Evolutionary conservation across 2,113 vertebrate genomes (phyloP), one percentile per base, ranked within the genome.

Genomic region (Apus apus): DNA sequence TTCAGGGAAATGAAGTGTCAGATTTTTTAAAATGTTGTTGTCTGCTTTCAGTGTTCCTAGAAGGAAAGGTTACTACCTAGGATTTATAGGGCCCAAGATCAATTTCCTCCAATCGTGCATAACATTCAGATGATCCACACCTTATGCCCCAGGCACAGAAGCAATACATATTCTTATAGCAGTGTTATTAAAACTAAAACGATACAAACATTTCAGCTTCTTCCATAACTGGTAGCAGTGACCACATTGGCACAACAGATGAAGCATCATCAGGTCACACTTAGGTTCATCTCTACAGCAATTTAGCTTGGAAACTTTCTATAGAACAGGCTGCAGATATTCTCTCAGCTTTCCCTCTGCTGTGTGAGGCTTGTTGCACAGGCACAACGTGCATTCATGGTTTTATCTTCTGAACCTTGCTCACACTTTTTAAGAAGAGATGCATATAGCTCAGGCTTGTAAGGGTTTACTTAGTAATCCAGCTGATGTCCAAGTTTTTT

Each of bases 231-330:
- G 11, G 4, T 5, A 67, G 61, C 30, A 74, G 65, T 40, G n/a
- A 58, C 20, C 36, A 74, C 6, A 3, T 4, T 12, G 21, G 8
- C 29, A 71, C 66, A 36, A 43, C 1, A 60, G 38, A 61, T 20
- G 6, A 66, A 32, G 29, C 13, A 66, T 25, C 26, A 45, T 65
- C 45, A 62, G 11, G 29, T 48, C 43, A 29, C 54, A 26, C 6
- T 32, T 16, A 13, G 0, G 1, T 26, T 66, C 36, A 43, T 38
- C 38, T 76, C 29, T 25, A 6, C 8, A 20, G 29, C 2, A 2
- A 50, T 43, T 43, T 30, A 8, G 6, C 25, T 66, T 51, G 22
- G 65, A 81, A 93, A 38, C 8, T 26, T 46, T 34, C 43, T 34
- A 20, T 4, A 5, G 18, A 23, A 32, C 32, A 60, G 22, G 12